These are phyloP conservation scores for Ptychoptera contaminata DNA, from an alignment of 2,888 invertebrate genomes.

Conservation along the genomic window DNA sequence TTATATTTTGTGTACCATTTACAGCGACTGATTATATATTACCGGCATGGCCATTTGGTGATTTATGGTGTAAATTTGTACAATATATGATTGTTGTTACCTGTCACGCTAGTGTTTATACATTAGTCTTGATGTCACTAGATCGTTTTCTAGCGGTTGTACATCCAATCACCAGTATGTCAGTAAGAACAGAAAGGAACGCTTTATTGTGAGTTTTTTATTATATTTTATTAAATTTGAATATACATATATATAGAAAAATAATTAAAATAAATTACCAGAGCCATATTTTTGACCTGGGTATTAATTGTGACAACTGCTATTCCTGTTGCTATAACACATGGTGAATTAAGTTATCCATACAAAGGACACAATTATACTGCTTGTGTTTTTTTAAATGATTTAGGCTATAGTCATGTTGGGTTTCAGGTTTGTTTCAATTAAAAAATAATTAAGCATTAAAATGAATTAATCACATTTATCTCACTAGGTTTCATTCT, in stretches of 20 bases:
- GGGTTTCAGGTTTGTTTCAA: conserved; percentile 25
- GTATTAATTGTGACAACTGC: conserved; percentile 60
- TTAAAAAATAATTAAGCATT: not conserved
- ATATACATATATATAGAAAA: not conserved
- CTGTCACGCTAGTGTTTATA: conserved; percentile 87
- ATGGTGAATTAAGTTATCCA: conserved; percentile 54
- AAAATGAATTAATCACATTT: not conserved
- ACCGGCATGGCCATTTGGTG: conserved; percentile 81
- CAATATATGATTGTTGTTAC: conserved; percentile 86
- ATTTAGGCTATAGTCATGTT: conserved; percentile 38
- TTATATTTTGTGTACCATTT: conserved; percentile 86
- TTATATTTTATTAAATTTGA: conserved; percentile 4
- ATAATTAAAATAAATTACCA: conserved; percentile 11
- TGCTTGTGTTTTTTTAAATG: conserved; percentile 50
- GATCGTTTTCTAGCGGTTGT: conserved; percentile 88
- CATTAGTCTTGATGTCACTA: conserved; percentile 82
- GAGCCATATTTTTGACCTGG: conserved; percentile 69
- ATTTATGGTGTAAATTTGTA: conserved; percentile 62
- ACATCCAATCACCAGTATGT: conserved; percentile 79
- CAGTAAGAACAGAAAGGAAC: conserved; percentile 65
- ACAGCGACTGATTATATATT: conserved; percentile 82
- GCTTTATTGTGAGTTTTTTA: conserved; percentile 39
- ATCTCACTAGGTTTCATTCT: conserved; percentile 59
- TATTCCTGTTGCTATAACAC: conserved; percentile 61
- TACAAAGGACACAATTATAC: conserved; percentile 47